A percentile compares a stretch with the other conserved stretches of the same genome.
Conservation (phyloP, 2,113 vertebrate species). For the Nothocercus nigrocapillus region DNA sequence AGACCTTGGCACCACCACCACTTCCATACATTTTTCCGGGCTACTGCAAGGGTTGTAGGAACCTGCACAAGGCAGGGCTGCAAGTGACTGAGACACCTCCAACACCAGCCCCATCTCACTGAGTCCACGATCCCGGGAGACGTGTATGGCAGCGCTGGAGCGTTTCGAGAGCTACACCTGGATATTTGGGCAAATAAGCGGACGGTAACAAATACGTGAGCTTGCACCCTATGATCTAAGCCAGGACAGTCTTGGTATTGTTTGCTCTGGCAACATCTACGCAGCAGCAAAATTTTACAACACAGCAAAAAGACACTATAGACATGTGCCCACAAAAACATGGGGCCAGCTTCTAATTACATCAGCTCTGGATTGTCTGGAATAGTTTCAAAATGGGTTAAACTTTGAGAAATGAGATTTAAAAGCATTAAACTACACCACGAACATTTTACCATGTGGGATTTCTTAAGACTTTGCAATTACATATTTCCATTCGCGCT, state of each 20-base stretch:
- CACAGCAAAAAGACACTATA: background rate
- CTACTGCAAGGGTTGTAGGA: background rate
- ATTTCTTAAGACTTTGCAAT: background rate
- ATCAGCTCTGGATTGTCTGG: background rate
- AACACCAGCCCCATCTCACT: background rate
- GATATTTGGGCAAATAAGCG: background rate
- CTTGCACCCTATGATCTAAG: background rate
- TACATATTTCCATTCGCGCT: background rate
- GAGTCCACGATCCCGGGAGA: background rate
- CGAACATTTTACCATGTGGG: background rate
- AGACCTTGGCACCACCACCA: accelerated
- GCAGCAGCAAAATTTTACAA: constrained; percentile 21
- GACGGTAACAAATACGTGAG: background rate
- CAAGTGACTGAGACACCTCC: background rate
- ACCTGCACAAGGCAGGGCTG: accelerated
- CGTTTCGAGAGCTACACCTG: background rate
- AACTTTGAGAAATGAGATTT: background rate
- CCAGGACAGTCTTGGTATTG: background rate
- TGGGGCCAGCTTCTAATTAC: background rate
- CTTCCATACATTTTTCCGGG: background rate
- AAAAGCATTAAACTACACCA: background rate
- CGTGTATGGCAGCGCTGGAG: background rate
- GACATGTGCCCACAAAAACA: background rate
- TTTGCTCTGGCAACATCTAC: constrained; percentile 45
- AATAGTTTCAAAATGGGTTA: constrained; percentile 32